Evolutionary conservation across 2,888 invertebrate genomes (phyloP), one percentile per base, ranked within the genome.

Genomic region (Caenorhabditis macrosperma): DNA sequence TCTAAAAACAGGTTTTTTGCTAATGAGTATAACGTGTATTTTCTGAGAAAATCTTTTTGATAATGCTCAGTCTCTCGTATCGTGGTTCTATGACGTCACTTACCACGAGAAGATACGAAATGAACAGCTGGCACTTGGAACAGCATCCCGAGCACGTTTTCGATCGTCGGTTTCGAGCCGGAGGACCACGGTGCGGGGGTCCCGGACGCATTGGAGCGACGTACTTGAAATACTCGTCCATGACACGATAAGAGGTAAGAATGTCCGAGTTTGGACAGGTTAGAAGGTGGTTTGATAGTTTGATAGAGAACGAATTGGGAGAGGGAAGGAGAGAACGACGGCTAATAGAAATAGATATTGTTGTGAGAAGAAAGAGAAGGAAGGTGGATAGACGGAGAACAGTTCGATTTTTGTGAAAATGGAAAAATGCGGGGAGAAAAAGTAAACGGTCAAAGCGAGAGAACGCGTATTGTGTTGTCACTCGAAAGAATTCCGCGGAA

Each of bases 141-240:
- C 74, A 74, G 28, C 74, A 74, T 57, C 74, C 74, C 17, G 64
- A 38, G 35, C 74, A 74, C 30, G 35, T 46, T 41, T 50, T 48
- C 15, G 74, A 50, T 52, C 74, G 26, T 41, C 74, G 64, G 24
- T 74, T 74, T 4, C 64, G 57, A 4, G 74, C 50, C 35, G 64
- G 41, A 30, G 46, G 55, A 17, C 63, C 74, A 44, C 74, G 74
- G 59, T 74, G 74, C 64, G 48, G 50, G 1, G 57, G 64, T 64
- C 64, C 74, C 74, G 74, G 74, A 74, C 74, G 74, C 74, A 74
- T 74, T 46, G 74, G 64, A 57, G 57, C 57, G 6, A 74, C 64
- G 74, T 74, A 74, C 74, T 74, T 74, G 17, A 74, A 74, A 59
- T 74, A 74, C 28, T 74, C 48, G 17, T 74, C 59, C 74, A 74